Evolutionary conservation across 2,888 invertebrate genomes (phyloP).

Genomic region (Rhaphigaster nebulosa): DNA sequence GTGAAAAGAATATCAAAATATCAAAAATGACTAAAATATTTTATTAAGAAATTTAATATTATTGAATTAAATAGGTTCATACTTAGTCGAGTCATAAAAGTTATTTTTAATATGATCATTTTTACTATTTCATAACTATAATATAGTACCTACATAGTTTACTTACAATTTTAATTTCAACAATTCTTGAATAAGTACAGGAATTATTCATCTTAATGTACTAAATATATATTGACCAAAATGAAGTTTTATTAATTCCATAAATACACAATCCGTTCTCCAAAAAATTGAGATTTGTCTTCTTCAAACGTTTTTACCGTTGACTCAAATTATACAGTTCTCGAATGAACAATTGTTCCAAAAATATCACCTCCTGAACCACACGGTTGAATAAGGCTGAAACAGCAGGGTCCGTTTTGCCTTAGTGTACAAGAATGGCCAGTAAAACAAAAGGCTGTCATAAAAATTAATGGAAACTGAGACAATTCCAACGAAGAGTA

Average conservation of each 20-base stretch:
- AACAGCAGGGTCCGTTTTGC: neutral
- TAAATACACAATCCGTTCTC: no score
- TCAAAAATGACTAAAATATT: no score
- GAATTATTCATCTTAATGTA: no score
- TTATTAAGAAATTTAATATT: no score
- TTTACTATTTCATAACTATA: neutral
- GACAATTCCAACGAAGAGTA: neutral
- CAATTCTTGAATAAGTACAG: no score
- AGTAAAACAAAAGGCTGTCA: neutral
- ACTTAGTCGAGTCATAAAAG: neutral
- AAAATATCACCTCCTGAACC: neutral
- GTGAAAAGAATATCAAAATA: no score
- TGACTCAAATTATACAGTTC: neutral
- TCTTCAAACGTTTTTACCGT: neutral
- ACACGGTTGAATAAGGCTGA: neutral
- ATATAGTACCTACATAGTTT: neutral
- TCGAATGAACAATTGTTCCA: neutral
- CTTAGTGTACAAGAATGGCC: neutral
- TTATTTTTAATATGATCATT: neutral
- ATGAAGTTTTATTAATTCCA: no score
- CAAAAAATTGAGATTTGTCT: neutral
- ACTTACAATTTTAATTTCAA: neutral
- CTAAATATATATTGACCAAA: no score
- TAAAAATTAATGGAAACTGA: neutral
- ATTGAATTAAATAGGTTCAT: no score